A percentile compares a stretch with the other conserved stretches of the same genome.
phyloP scores from a whole-genome alignment of 2,888 invertebrate species.

The Coenonympha arcania region DNA sequence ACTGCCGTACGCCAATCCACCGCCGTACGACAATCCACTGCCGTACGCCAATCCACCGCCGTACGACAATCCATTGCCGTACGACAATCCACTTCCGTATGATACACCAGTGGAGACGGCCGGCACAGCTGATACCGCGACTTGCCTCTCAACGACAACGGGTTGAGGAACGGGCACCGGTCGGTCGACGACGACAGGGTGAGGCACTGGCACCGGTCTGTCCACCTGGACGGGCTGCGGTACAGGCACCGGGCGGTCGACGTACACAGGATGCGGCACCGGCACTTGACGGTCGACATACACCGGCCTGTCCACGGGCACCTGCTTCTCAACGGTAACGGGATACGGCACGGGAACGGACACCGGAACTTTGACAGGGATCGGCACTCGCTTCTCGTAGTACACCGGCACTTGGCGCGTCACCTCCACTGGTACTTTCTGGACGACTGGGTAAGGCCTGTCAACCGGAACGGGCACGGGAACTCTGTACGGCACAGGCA shows the following conservation, averaged over 20 bases:
- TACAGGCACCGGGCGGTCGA: constrained; percentile 74
- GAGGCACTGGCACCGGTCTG: constrained; percentile 56
- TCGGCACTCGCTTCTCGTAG: constrained; percentile 66
- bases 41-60: constrained; percentile 1
- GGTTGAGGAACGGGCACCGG: constrained; percentile 58
- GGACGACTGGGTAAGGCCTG: constrained; percentile 70
- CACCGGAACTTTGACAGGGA: constrained; percentile 70
- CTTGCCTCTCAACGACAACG: constrained; percentile 47
- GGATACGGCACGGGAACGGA: constrained; percentile 75
- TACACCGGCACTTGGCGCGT: constrained; percentile 66
- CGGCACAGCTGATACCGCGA: constrained; percentile 35
- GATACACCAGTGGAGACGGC: constrained; percentile 7
- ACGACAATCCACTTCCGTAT: neutral
- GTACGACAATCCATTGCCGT: constrained; percentile 2
- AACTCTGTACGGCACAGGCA: constrained; percentile 69
- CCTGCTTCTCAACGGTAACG: constrained; percentile 73
- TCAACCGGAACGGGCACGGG: constrained; percentile 71
- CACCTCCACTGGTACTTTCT: constrained; percentile 68
- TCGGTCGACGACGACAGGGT: constrained; percentile 41
- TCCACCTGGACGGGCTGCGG: constrained; percentile 76
- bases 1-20: constrained; percentile 11
- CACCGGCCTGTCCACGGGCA: constrained; percentile 75
- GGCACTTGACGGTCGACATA: constrained; percentile 72
- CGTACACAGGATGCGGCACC: constrained; percentile 70
- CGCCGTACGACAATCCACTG: constrained; percentile 11